Evolutionary conservation across 2,113 vertebrate species (phyloP).

Genomic region (Pollachius pollachius): DNA sequence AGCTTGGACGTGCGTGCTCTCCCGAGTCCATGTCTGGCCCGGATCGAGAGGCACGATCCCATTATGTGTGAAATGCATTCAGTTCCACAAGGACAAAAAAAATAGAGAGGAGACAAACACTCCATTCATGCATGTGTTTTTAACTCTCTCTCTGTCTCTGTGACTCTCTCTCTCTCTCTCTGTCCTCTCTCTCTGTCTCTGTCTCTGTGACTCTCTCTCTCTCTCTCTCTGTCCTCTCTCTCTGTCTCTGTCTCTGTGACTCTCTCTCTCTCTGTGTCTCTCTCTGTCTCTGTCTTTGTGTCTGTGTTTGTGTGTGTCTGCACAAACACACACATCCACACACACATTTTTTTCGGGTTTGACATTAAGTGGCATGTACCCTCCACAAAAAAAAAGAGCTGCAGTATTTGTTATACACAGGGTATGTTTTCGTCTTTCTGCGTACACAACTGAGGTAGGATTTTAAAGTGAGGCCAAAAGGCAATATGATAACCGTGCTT

Average conservation of each 20-base stretch:
- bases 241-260: not conserved
- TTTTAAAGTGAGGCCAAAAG: too few species aligned
- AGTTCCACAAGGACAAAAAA: conserved; percentile 53
- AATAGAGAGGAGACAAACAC: conserved; percentile 45
- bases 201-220: not conserved
- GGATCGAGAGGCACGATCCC: conserved; percentile 59
- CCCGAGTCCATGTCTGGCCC: conserved; percentile 57
- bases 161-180: not conserved
- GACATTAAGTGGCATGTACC: too few species aligned
- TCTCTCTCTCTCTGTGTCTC: conserved; percentile 8
- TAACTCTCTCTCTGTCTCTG: not conserved
- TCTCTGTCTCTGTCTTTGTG: not conserved
- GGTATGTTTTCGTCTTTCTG: too few species aligned
- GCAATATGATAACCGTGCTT: conserved; percentile 4
- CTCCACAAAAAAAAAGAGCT: too few species aligned
- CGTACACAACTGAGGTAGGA: too few species aligned
- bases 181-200: conserved; percentile 31
- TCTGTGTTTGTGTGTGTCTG: not conserved
- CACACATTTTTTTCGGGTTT: too few species aligned
- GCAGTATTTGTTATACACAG: too few species aligned
- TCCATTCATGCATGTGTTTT: not conserved
- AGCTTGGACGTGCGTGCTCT: conserved; percentile 60
- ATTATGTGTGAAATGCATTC: conserved; percentile 73
- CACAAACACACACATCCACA: conserved; percentile 1
- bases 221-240: conserved; percentile 13